Evolutionary conservation across 2,888 invertebrate species (phyloP).

Genomic region (Glaucopsyche alexis): DNA sequence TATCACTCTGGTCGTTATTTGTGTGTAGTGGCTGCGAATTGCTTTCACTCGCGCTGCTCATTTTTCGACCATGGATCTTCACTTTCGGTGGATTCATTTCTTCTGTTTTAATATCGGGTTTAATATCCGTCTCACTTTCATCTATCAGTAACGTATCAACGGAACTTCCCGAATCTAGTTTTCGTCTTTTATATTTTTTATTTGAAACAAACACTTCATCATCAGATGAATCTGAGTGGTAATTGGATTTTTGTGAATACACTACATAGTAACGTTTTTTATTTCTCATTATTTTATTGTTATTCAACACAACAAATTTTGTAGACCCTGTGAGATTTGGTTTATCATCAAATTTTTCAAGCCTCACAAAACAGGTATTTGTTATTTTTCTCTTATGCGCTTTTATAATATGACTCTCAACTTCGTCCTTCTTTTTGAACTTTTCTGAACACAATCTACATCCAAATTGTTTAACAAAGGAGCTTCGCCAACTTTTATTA

Average conservation of each 20-base stretch:
- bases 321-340: conserved; percentile 53
- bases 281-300: conserved; percentile 51
- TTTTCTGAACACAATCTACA: conserved; percentile 50
- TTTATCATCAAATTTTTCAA: conserved; percentile 53
- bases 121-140: conserved; percentile 33
- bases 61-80: neutral
- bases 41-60: neutral
- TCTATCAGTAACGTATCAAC: conserved; percentile 47
- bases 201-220: conserved; percentile 40
- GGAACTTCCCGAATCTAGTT: conserved; percentile 50
- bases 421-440: conserved; percentile 38
- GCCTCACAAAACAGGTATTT: conserved; percentile 49
- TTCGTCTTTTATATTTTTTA: conserved; percentile 42
- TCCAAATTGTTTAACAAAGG: conserved; percentile 46
- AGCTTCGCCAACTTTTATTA: conserved; percentile 32
- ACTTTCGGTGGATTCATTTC: conserved; percentile 26
- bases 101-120: conserved; percentile 10
- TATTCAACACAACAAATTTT: conserved; percentile 50
- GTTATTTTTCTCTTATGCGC: conserved; percentile 46
- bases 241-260: conserved; percentile 45
- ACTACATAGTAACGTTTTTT: conserved; percentile 46
- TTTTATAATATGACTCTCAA: conserved; percentile 41
- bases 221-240: conserved; percentile 39
- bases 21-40: neutral
- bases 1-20: neutral